Conservation (phyloP, 2,888 invertebrate genomes). For the Pseudeuparius sepicola region DNA sequence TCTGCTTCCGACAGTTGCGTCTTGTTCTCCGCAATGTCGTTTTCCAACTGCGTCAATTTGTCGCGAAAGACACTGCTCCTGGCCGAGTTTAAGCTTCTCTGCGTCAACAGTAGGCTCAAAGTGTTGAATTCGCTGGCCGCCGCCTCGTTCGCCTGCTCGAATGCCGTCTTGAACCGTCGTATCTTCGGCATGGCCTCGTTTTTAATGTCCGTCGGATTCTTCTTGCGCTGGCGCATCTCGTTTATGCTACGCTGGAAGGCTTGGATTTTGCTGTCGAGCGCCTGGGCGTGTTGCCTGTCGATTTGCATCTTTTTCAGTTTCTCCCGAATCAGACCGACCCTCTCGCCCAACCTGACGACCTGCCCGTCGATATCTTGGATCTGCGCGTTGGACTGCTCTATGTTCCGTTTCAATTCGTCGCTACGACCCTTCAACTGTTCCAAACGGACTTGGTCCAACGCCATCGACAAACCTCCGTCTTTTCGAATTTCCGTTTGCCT, state of each 20-base stretch:
- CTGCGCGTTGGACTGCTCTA: slow-evolving; percentile 24
- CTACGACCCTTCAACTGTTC: slow-evolving; percentile 32
- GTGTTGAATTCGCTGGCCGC: slow-evolving; percentile 20
- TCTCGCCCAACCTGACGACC: slow-evolving; percentile 26
- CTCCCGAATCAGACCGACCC: slow-evolving; percentile 20
- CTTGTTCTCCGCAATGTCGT: slow-evolving; percentile 30
- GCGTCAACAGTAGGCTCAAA: slow-evolving; percentile 17
- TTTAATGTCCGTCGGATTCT: slow-evolving; percentile 29
- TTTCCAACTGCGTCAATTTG: slow-evolving; percentile 31
- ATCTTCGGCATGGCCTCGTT: slow-evolving; percentile 28
- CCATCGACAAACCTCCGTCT: slow-evolving; percentile 47
- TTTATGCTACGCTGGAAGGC: slow-evolving; percentile 21
- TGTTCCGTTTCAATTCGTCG: slow-evolving; percentile 23
- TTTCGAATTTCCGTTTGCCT: slow-evolving; percentile 46
- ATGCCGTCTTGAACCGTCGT: too few species aligned
- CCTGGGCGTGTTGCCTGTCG: slow-evolving; percentile 22
- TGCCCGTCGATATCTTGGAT: slow-evolving; percentile 34
- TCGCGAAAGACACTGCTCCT: slow-evolving; percentile 28
- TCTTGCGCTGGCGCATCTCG: slow-evolving; percentile 23
- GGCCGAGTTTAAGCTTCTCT: slow-evolving; percentile 23
- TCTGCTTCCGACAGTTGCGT: slow-evolving; percentile 31
- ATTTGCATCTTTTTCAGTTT: slow-evolving; percentile 26
- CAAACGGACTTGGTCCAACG: slow-evolving; percentile 46
- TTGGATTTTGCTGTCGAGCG: slow-evolving; percentile 23
- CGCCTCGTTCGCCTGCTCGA: too few species aligned